These are phyloP conservation scores for Aphidius ervi DNA, from an alignment of 1,140 invertebrate species.

Conservation along the genomic window DNA sequence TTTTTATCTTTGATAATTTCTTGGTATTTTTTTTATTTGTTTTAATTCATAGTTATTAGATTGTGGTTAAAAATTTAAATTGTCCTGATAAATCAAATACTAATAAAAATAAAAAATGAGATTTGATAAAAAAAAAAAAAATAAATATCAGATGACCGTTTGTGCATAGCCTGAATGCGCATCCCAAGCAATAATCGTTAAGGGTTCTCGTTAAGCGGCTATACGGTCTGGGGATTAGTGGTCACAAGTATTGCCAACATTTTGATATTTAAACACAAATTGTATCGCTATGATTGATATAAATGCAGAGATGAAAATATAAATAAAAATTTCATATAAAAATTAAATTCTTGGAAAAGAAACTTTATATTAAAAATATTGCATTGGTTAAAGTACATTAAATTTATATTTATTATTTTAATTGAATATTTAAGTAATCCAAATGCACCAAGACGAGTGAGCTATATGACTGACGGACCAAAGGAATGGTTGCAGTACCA, in stretches of 20 bases:
- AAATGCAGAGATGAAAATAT: too few relatives aligned
- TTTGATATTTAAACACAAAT: neutral
- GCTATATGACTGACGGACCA: constrained; percentile 56
- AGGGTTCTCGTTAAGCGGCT: constrained; percentile 14
- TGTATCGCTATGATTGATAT: neutral
- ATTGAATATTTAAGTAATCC: constrained; percentile 60
- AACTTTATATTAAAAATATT: neutral
- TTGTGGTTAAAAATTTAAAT: too few relatives aligned
- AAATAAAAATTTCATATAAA: too few relatives aligned
- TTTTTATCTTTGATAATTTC: too few relatives aligned
- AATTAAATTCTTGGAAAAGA: too few relatives aligned
- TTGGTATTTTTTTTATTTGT: too few relatives aligned
- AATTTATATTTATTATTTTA: neutral
- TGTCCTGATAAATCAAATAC: too few relatives aligned
- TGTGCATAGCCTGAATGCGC: too few relatives aligned
- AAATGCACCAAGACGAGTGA: constrained; percentile 61
- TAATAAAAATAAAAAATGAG: too few relatives aligned
- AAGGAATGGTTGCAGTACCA: constrained; percentile 65
- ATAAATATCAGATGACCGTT: too few relatives aligned
- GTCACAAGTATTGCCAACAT: constrained; percentile 1
- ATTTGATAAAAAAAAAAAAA: too few relatives aligned
- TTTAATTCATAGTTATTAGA: too few relatives aligned
- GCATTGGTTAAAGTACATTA: neutral
- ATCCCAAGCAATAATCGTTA: constrained; percentile 12
- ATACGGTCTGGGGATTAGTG: constrained; percentile 11